A percentile compares a stretch with the other conserved stretches of the same genome.
phyloP scores from a whole-genome alignment of 2,113 vertebrate species.

The Alouatta palliata region DNA sequence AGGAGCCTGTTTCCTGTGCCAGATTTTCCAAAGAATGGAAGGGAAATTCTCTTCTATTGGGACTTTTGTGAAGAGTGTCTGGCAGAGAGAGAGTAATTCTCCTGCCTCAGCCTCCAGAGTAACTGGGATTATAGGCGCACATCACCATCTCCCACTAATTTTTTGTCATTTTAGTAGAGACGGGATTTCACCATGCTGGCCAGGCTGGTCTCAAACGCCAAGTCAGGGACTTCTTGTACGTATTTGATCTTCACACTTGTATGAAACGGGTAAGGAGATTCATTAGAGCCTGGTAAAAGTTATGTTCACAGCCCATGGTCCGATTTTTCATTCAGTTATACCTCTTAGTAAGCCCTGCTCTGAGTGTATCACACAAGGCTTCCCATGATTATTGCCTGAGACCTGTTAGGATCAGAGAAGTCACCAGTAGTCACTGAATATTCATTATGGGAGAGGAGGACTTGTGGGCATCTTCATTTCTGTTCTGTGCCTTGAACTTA shows the following conservation, averaged over 20 bases:
- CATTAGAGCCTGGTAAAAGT: neutral
- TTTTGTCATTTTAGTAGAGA: too few relatives aligned
- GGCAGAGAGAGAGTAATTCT: too few relatives aligned
- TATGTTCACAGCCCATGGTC: neutral
- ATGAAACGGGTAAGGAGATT: neutral
- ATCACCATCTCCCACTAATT: too few relatives aligned
- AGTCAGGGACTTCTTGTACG: neutral
- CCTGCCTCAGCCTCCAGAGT: too few relatives aligned
- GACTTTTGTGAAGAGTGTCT: neutral
- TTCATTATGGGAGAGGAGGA: neutral
- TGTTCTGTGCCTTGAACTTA: neutral
- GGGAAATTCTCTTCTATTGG: too few relatives aligned
- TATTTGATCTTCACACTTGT: neutral
- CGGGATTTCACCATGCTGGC: too few relatives aligned
- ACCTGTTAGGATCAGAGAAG: neutral
- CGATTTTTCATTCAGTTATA: neutral
- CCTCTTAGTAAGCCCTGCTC: neutral
- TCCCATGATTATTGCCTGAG: neutral
- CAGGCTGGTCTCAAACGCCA: too few relatives aligned
- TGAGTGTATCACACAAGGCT: accelerated
- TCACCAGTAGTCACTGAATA: neutral
- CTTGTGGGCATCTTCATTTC: neutral
- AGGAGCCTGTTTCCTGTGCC: neutral
- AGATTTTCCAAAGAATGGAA: neutral
- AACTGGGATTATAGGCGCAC: too few relatives aligned